Evolutionary conservation across 1,140 invertebrate species (phyloP).

Genomic region (Papilio polyxenes): DNA sequence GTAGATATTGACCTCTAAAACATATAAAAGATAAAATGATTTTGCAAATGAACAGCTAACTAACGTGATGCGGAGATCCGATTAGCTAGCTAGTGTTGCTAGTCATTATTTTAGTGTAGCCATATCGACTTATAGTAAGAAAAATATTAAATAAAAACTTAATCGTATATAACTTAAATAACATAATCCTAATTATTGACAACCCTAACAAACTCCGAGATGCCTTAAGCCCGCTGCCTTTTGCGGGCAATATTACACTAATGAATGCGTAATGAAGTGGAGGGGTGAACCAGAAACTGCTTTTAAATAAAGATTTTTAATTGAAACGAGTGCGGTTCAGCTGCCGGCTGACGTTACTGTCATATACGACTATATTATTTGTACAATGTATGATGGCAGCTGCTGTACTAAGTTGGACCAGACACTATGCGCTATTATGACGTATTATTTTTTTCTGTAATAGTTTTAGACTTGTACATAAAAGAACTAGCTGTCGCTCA

Average conservation of each 20-base stretch:
- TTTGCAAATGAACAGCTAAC: too few species aligned
- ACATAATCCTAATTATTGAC: background rate
- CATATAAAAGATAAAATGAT: too few species aligned
- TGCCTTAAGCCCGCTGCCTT: conserved; percentile 3
- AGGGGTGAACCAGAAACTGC: background rate
- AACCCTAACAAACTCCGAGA: background rate
- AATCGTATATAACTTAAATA: background rate
- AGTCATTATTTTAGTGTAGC: background rate
- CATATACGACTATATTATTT: background rate
- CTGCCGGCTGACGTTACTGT: background rate
- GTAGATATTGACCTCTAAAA: too few species aligned
- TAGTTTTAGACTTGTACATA: too few species aligned
- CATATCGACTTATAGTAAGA: background rate
- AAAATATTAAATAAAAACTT: background rate
- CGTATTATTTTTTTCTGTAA: background rate
- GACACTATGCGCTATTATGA: background rate
- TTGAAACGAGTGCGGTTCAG: conserved; percentile 14
- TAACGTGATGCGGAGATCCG: background rate
- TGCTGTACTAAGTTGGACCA: background rate
- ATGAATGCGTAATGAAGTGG: conserved; percentile 29
- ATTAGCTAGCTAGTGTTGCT: too few species aligned
- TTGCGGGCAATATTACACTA: conserved; percentile 24
- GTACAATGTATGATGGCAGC: background rate
- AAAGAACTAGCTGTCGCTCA: too few species aligned
- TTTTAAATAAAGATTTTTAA: conserved; percentile 13